Conservation (phyloP, 23 tunicate genomes). For the Ciona savignyi region DNA sequence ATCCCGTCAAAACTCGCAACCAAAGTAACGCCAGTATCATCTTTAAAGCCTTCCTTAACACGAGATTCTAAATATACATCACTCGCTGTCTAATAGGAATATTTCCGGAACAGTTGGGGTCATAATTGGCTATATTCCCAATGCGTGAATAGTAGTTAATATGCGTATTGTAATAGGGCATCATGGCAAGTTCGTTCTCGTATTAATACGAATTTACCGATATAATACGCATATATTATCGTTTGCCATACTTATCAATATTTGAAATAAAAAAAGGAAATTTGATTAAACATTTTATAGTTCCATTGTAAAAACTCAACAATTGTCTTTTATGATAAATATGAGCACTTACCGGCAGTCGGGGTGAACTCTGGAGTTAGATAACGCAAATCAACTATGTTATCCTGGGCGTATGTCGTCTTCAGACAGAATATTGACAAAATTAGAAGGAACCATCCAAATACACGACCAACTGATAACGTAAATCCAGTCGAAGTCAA, state of each 20-base stretch:
- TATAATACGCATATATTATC: no score
- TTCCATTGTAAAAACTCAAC: no score
- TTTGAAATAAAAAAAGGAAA: no score
- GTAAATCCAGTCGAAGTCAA: neutral
- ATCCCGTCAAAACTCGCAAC: neutral
- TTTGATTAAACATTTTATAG: no score
- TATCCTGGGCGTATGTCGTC: constrained; percentile 1
- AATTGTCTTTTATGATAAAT: no score
- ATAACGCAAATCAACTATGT: neutral
- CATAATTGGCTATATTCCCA: neutral
- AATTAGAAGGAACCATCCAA: neutral
- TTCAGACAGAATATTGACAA: neutral
- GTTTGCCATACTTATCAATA: no score
- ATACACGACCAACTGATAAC: neutral
- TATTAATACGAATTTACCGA: no score
- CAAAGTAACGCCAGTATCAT: neutral
- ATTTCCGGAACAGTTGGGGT: neutral
- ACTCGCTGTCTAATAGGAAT: neutral
- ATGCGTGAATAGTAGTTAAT: no score
- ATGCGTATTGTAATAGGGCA: no score
- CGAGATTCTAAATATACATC: neutral
- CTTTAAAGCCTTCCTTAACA: neutral
- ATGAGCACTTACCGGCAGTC: constrained; percentile 1
- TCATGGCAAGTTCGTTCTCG: no score
- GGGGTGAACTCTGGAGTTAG: neutral